These are phyloP conservation scores for Psylliodes chrysocephalus DNA, from an alignment of 2,888 invertebrate genomes.

Conservation along the genomic window DNA sequence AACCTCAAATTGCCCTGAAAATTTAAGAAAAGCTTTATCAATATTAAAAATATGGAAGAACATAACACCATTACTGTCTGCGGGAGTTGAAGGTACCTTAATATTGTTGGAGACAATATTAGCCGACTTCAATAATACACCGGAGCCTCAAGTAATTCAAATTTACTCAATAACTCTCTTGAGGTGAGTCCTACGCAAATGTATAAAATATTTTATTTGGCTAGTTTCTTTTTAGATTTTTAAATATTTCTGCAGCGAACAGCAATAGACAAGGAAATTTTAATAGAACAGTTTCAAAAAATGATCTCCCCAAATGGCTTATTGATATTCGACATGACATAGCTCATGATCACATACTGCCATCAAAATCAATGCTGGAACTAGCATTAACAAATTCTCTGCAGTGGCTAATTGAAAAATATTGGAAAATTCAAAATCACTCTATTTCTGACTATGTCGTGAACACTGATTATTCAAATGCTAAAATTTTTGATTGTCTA, in stretches of 20 bases:
- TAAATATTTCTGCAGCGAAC: constrained; percentile 61
- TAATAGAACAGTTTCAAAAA: constrained; percentile 70
- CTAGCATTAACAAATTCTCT: constrained; percentile 72
- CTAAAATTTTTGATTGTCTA: constrained; percentile 30
- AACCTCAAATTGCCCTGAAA: constrained; percentile 59
- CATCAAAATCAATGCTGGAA: constrained; percentile 72
- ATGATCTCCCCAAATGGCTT: constrained; percentile 83
- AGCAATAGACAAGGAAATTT: constrained; percentile 59
- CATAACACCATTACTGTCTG: constrained; percentile 68
- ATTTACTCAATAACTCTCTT: constrained; percentile 73
- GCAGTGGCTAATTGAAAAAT: constrained; percentile 75
- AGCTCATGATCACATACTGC: constrained; percentile 77
- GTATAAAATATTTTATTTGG: constrained; percentile 24
- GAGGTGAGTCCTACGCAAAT: constrained; percentile 64
- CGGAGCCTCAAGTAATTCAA: constrained; percentile 67
- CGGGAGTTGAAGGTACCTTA: constrained; percentile 72
- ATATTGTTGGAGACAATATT: constrained; percentile 68
- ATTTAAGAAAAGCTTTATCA: constrained; percentile 64
- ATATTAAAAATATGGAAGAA: constrained; percentile 70
- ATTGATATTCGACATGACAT: constrained; percentile 81
- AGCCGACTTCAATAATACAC: constrained; percentile 57
- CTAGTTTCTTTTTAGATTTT: constrained; percentile 53
- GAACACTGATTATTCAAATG: constrained; percentile 31
- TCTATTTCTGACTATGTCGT: constrained; percentile 38
- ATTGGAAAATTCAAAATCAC: constrained; percentile 71